Base-by-base conservation (phyloP, 2,113 vertebrate genomes). In the Ammodytes dubius region DNA sequence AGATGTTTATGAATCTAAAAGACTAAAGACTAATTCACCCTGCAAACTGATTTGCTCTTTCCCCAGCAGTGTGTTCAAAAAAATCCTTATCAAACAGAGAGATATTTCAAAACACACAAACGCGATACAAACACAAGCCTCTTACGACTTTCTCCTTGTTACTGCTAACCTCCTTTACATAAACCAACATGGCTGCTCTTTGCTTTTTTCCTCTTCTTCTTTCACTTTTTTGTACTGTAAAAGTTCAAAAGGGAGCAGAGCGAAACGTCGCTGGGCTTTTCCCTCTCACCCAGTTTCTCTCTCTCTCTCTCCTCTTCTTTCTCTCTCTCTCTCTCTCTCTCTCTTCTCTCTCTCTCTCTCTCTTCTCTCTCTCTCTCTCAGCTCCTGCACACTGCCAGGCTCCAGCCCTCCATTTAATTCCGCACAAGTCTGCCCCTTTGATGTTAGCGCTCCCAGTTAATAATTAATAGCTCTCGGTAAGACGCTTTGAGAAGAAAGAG, bases 371-470 rank as follows among this genome's bases (percentile, higher is more conserved):
- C 89, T 75, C 79, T 52, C 84, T 84, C 86, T 82, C 79, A 60
- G 86, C 84, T 79, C 75, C 69, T 27, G 27, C 27, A 77, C 82
- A 39, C 87, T 79, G 78, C 84, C 86, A 85, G 72, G 76, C 88
- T 78, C 87, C 86, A 85, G 79, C 88, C 77, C 82, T 27, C 70
- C 87, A 71, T 91, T 87, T 87, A 88, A 90, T 93, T 92, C 91
- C 84, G 91, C 86, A 79, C 82, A 84, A 84, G 90, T 87, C 86
- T 72, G 85, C 80, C 60, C 76, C 93, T 96, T 95, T 96, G 95
- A 97, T 93, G 95, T 94, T 80, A 49, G 93, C 46, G 53, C 95
- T 95, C 91, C 92, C 89, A 45, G 91, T 92, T 93, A 94, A 95
- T 94, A 94, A 90, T 94, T 91, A 92, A 93, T 87, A 89, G 93